phyloP scores from a whole-genome alignment of 2,888 invertebrate species.

The Steinernema hermaphroditum region DNA sequence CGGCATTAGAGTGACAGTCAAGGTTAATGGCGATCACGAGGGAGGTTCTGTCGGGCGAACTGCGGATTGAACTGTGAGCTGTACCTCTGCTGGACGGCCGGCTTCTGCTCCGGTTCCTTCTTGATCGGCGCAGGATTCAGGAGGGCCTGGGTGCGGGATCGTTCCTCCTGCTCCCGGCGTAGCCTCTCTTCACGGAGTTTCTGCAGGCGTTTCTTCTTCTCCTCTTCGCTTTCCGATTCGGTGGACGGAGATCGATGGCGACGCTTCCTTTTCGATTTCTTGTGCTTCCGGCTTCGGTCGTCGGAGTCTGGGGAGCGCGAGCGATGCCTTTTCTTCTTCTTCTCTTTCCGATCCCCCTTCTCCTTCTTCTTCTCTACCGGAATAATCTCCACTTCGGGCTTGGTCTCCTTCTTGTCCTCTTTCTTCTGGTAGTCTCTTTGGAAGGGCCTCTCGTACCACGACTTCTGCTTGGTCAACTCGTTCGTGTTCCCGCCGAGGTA shows the following conservation, averaged over 20 bases:
- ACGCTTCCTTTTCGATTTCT: slow-evolving; percentile 32
- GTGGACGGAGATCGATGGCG: slow-evolving; percentile 20
- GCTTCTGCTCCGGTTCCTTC: slow-evolving; percentile 43
- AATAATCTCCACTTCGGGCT: slow-evolving; percentile 41
- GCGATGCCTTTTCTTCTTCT: slow-evolving; percentile 31
- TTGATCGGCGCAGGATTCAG: slow-evolving; percentile 74
- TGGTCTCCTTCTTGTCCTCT: slow-evolving; percentile 36
- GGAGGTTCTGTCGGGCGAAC: slow-evolving; percentile 65
- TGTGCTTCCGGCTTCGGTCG: slow-evolving; percentile 33
- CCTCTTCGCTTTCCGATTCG: slow-evolving; percentile 41
- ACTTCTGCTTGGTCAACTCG: slow-evolving; percentile 72
- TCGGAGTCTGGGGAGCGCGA: slow-evolving; percentile 3
- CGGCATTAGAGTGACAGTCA: not conserved
- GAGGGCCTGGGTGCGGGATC: slow-evolving; percentile 74
- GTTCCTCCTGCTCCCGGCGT: slow-evolving; percentile 80
- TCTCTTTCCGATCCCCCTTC: slow-evolving; percentile 39
- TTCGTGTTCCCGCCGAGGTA: slow-evolving; percentile 80
- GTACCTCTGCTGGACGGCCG: slow-evolving; percentile 77
- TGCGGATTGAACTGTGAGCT: slow-evolving; percentile 93
- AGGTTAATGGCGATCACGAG: not conserved
- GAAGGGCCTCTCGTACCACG: slow-evolving; percentile 80
- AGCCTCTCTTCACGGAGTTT: slow-evolving; percentile 79
- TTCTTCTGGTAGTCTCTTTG: slow-evolving; percentile 29
- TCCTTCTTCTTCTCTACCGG: slow-evolving; percentile 35
- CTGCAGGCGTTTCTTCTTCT: slow-evolving; percentile 70